Conservation (phyloP, 35 echinoderm and acorn worm species). For the Diadema setosum region DNA sequence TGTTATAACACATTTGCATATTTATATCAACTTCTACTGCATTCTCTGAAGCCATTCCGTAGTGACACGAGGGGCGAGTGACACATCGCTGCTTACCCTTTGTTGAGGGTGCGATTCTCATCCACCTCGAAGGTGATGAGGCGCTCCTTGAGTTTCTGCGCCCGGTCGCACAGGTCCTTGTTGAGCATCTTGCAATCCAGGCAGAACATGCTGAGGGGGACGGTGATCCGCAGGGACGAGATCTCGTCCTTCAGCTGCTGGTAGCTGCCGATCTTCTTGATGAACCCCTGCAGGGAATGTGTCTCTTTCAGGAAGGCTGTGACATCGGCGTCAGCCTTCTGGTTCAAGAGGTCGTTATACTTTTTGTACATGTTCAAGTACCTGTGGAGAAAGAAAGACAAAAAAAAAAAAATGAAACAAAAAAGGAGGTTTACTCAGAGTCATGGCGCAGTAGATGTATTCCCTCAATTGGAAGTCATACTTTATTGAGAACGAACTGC, state of each 20-base stretch:
- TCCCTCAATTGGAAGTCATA: too few relatives aligned
- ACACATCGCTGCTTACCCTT: too few relatives aligned
- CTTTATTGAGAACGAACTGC: too few relatives aligned
- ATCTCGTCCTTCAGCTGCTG: constrained; percentile 96
- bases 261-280: constrained; percentile 89
- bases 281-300: constrained; percentile 88
- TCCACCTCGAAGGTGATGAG: constrained; percentile 88
- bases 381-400: constrained; percentile 10
- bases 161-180: constrained; percentile 69
- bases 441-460: too few relatives aligned
- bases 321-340: constrained; percentile 95
- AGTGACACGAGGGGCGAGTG: too few relatives aligned
- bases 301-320: constrained; percentile 88
- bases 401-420: too few relatives aligned
- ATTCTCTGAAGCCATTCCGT: too few relatives aligned
- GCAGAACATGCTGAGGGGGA: constrained; percentile 99
- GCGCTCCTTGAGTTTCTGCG: constrained; percentile 95
- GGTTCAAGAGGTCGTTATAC: constrained; percentile 96
- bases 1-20: too few relatives aligned
- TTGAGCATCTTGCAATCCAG: constrained; percentile 88
- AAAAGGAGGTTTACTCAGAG: too few relatives aligned
- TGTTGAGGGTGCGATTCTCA: constrained; percentile 87
- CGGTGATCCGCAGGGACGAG: constrained; percentile 73
- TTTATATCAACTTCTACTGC: too few relatives aligned
- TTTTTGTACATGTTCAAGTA: constrained; percentile 98